Percentiles rank a stretch among this genome's conserved stretches.
Evolutionary conservation across 2,888 invertebrate species (phyloP).

Genomic region (Andrena haemorrhoa): DNA sequence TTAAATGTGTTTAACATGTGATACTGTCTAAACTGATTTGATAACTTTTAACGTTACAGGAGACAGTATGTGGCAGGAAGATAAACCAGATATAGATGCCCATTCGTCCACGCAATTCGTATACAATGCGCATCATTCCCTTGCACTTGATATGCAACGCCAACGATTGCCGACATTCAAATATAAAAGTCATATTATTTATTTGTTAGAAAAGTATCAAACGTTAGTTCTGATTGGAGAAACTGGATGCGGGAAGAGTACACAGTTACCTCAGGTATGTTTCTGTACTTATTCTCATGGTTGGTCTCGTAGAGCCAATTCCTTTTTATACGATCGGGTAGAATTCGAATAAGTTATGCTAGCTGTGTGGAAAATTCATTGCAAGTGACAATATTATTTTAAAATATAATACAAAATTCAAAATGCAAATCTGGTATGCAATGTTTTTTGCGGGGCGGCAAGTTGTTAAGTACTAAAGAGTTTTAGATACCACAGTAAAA

Average conservation of each 20-base stretch:
- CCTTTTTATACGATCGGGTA: background rate
- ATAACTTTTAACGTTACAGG: slow-evolving; percentile 70
- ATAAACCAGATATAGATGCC: slow-evolving; percentile 87
- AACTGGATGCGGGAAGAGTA: slow-evolving; percentile 98
- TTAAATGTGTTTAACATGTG: background rate
- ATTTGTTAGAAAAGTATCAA: slow-evolving; percentile 95
- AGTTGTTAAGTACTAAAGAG: no score
- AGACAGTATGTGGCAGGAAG: slow-evolving; percentile 82
- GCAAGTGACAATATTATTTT: background rate
- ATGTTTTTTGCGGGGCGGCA: no score
- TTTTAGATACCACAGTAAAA: no score
- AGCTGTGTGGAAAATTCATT: background rate
- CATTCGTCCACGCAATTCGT: slow-evolving; percentile 89
- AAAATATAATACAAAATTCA: background rate
- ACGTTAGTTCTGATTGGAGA: slow-evolving; percentile 96
- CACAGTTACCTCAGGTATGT: slow-evolving; percentile 96
- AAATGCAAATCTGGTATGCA: no score
- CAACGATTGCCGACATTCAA: slow-evolving; percentile 95
- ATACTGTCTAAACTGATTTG: background rate
- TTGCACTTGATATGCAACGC: slow-evolving; percentile 94
- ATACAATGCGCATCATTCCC: slow-evolving; percentile 93
- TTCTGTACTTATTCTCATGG: background rate
- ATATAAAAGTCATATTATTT: slow-evolving; percentile 94
- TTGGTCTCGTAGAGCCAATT: no score
- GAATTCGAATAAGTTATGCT: background rate